Conservation (phyloP, 2,113 vertebrate species). For the Tapirus terrestris region DNA sequence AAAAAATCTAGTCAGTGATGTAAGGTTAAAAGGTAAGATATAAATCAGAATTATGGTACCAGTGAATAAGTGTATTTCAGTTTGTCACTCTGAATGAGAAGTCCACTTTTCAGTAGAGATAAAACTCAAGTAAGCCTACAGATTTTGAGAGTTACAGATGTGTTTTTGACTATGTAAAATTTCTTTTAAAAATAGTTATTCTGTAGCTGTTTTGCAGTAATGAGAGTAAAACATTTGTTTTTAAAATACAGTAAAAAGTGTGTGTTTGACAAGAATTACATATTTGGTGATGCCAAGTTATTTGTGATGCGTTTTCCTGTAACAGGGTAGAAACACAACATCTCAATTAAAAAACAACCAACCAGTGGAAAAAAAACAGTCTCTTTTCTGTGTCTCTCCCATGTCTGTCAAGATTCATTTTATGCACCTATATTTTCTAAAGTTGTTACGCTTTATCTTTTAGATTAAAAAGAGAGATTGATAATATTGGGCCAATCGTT, state of each 20-base stretch:
- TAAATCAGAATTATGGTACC: constrained; percentile 14
- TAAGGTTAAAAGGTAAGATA: background rate
- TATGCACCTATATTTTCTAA: constrained; percentile 38
- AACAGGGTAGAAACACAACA: background rate
- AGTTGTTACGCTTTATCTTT: constrained; percentile 4
- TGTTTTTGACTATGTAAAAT: constrained; percentile 30
- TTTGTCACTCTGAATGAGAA: background rate
- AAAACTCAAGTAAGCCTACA: constrained; percentile 1
- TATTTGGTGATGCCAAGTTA: background rate
- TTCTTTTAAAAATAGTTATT: background rate
- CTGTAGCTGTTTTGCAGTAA: background rate
- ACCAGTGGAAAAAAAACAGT: background rate
- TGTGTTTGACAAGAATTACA: background rate
- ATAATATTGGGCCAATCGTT: background rate
- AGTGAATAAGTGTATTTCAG: constrained; percentile 2
- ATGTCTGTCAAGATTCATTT: constrained; percentile 10
- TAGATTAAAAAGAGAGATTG: constrained; percentile 22
- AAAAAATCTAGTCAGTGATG: background rate
- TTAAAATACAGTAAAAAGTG: background rate
- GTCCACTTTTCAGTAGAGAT: background rate
- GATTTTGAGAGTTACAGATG: constrained; percentile 15
- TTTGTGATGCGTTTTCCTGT: constrained; percentile 6
- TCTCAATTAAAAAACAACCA: background rate
- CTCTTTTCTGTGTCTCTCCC: background rate
- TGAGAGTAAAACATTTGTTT: background rate